These are phyloP conservation scores for Megathymus violae DNA, from an alignment of 1,140 invertebrate genomes.

Conservation along the genomic window DNA sequence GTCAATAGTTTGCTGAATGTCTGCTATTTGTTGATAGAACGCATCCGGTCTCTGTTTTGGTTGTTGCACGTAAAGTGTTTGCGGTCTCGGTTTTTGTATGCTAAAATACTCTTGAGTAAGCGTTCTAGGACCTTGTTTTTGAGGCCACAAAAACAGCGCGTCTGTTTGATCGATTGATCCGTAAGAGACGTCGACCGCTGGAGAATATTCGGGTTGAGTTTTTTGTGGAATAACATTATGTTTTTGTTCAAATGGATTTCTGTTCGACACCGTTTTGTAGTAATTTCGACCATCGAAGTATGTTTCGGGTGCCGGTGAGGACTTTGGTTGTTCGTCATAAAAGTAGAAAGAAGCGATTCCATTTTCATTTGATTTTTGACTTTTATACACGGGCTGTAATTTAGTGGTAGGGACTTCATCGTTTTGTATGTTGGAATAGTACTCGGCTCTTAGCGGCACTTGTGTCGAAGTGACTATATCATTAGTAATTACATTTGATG, in stretches of 20 bases:
- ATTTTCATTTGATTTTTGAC: slow-evolving; percentile 74
- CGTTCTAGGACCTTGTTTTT: slow-evolving; percentile 81
- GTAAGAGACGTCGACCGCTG: slow-evolving; percentile 72
- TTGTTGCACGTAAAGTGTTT: slow-evolving; percentile 67
- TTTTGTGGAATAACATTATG: slow-evolving; percentile 52
- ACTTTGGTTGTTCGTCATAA: slow-evolving; percentile 84
- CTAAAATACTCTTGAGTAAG: slow-evolving; percentile 81
- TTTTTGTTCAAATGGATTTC: slow-evolving; percentile 44
- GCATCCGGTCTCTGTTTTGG: slow-evolving; percentile 69
- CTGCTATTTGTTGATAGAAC: slow-evolving; percentile 83
- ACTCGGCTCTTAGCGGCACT: slow-evolving; percentile 84
- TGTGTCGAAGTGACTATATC: slow-evolving; percentile 82
- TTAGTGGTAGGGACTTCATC: slow-evolving; percentile 82
- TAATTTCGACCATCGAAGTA: slow-evolving; percentile 80
- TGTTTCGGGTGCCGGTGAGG: slow-evolving; percentile 58
- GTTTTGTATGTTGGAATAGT: slow-evolving; percentile 84
- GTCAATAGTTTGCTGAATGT: slow-evolving; percentile 83
- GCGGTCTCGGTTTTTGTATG: slow-evolving; percentile 74
- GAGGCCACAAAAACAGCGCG: slow-evolving; percentile 76
- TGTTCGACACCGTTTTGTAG: slow-evolving; percentile 75
- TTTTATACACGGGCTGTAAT: slow-evolving; percentile 75
- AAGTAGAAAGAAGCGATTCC: slow-evolving; percentile 84
- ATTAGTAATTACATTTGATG: slow-evolving; percentile 55
- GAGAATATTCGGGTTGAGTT: slow-evolving; percentile 60
- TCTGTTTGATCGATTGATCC: slow-evolving; percentile 77